Percentiles rank a stretch among this genome's conserved stretches.
phyloP scores from a whole-genome alignment of 1,140 invertebrate genomes.

The honey bee (Apis mellifera) region Amel_HAv3.1 CM009938.2:701001-701500 shows the following conservation, averaged over 20 bases:
- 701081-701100: too few species aligned
- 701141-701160: too few species aligned
- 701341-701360: slow-evolving; percentile 5
- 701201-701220: too few species aligned
- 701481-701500: slow-evolving; percentile 43
- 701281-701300: background rate
- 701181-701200: too few species aligned
- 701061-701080: background rate
- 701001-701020: too few species aligned
- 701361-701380: slow-evolving; percentile 26
- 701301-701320: slow-evolving; percentile 31
- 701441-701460: slow-evolving; percentile 19
- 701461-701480: slow-evolving; percentile 34
- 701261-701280: too few species aligned
- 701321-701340: slow-evolving; percentile 28
- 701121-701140: too few species aligned
- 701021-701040: background rate
- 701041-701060: background rate
- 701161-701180: too few species aligned
- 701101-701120: too few species aligned
- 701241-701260: background rate
- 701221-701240: too few species aligned
- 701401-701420: background rate
- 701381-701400: slow-evolving; percentile 14
- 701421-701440: background rate